phyloP scores from a whole-genome alignment of 35 echinoderm and acorn worm species.

The Patiria miniata region DNA sequence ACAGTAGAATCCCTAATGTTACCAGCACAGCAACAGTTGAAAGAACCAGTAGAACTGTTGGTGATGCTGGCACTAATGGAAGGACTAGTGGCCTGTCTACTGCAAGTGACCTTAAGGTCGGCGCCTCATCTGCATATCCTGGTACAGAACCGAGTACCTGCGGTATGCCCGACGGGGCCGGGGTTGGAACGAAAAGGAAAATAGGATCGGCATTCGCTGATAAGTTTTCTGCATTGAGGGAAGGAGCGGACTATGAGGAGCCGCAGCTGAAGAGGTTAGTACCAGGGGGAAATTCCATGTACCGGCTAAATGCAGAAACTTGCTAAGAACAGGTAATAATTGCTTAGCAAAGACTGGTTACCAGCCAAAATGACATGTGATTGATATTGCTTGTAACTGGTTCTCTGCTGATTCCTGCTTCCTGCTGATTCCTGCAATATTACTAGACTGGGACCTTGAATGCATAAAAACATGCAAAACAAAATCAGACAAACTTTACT shows the following conservation, averaged over 20 bases:
- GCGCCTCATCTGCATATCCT: background rate
- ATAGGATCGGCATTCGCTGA: constrained; percentile 44
- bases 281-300: too few relatives aligned
- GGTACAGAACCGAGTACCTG: constrained; percentile 11
- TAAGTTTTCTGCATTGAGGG: constrained; percentile 38
- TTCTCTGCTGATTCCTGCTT: too few relatives aligned
- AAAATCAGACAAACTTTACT: too few relatives aligned
- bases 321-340: too few relatives aligned
- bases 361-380: too few relatives aligned
- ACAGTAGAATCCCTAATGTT: background rate
- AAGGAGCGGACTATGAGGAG: constrained; percentile 27
- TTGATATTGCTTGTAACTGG: too few relatives aligned
- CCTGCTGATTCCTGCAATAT: too few relatives aligned
- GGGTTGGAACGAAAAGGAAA: constrained; percentile 5
- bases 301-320: background rate
- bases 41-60: background rate
- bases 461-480: too few relatives aligned
- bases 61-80: background rate
- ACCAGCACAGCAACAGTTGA: too few relatives aligned
- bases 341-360: too few relatives aligned
- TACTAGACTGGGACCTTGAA: too few relatives aligned
- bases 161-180: too few relatives aligned
- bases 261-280: constrained; percentile 33
- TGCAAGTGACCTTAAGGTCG: background rate
- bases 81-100: background rate